Conservation (phyloP, 2,888 invertebrate genomes). For the Drosophila pseudotalamancana region DNA sequence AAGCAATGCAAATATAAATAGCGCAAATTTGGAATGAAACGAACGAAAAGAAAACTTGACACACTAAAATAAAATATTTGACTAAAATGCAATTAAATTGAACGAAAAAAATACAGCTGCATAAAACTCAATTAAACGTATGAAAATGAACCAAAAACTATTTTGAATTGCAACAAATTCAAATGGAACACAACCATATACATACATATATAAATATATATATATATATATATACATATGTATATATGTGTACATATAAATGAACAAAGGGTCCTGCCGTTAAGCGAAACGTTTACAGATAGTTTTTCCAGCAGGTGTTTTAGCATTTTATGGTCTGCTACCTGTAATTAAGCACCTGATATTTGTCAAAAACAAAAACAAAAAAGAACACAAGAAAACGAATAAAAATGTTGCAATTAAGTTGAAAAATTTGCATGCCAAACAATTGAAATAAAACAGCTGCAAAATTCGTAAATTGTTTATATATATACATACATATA, state of each 20-base stretch:
- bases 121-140: too few relatives aligned
- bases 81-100: too few relatives aligned
- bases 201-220: background rate
- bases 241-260: background rate
- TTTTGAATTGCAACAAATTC: background rate
- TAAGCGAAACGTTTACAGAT: background rate
- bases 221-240: background rate
- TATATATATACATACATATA: too few relatives aligned
- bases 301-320: too few relatives aligned
- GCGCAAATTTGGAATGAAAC: too few relatives aligned
- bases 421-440: conserved; percentile 1
- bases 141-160: background rate
- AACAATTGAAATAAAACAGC: background rate
- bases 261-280: conserved; percentile 1
- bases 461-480: background rate
- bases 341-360: background rate
- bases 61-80: too few relatives aligned
- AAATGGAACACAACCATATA: background rate
- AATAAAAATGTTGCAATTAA: conserved; percentile 1
- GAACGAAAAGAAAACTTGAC: too few relatives aligned
- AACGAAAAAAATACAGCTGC: too few relatives aligned
- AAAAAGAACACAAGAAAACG: background rate
- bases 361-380: background rate
- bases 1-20: too few relatives aligned
- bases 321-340: conserved; percentile 28